Evolutionary conservation across 2,888 invertebrate genomes (phyloP), one percentile per base, ranked within the genome.

Genomic region (Spisula subtruncata): DNA sequence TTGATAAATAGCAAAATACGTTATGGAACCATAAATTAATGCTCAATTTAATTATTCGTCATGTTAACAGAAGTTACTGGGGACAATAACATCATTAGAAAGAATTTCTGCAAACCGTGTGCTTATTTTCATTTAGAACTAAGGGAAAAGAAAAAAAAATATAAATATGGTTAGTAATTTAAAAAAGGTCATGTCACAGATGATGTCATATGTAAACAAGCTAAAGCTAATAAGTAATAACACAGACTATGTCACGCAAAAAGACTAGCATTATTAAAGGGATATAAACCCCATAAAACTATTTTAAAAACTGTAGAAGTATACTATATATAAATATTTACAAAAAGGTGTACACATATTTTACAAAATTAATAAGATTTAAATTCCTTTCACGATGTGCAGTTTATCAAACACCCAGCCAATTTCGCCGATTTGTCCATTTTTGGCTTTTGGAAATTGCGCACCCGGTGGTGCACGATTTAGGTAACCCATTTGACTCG

Each of bases 371-470:
- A 66, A 25, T 66, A 10, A 8, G 14, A 66, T 35, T 91, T 90
- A 95, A 32, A 95, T 93, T 83, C 94, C 95, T 86, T 95, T 95
- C 29, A 94, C 94, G 32, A 94, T 90, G 86, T 93, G 93, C 66
- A 95, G 93, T 32, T 85, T 92, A 81, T 95, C 95, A 48, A 92
- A 94, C 12, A 93, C 91, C 95, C 95, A 95, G 12, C 95, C 95
- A n/a, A 95, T 95, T 88, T 95, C 95, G 0, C 95, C 95, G 8
- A 94, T 93, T 85, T 94, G 93, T 85, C 94, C 94, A 71, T 95
- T 93, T 91, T 95, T 95, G 0, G 95, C 95, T 82, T 93, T 91
- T 6, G 95, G 95, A 85, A 95, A 95, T 16, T 91, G 75, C 20
- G 93, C 89, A 0, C 94, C 94, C 0, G 94, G 94, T 1, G 95